phyloP scores from a whole-genome alignment of 2,797 vertebrate species.

The Ctenosaura bakeri region DNA sequence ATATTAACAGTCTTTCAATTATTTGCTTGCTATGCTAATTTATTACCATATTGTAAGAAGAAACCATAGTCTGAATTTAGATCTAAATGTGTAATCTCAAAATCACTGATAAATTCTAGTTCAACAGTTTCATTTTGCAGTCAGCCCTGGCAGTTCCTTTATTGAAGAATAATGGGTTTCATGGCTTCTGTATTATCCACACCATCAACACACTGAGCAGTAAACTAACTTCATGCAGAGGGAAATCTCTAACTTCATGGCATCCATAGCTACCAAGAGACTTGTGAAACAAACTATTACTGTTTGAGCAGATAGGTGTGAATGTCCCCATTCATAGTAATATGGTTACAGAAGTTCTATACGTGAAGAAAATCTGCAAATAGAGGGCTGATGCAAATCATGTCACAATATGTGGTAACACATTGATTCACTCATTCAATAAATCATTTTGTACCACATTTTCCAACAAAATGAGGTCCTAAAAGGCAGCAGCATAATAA shows the following conservation, averaged over 20 bases:
- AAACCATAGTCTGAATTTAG: background rate
- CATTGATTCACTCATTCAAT: background rate
- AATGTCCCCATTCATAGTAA: background rate
- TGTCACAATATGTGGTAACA: background rate
- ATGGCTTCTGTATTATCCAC: background rate
- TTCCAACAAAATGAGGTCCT: background rate
- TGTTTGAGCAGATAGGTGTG: background rate
- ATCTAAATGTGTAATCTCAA: background rate
- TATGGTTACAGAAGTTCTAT: background rate
- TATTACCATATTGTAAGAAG: background rate
- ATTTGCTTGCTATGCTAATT: background rate
- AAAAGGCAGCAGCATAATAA: background rate
- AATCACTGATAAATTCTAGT: background rate
- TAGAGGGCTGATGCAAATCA: background rate
- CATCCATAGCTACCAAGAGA: too few relatives aligned
- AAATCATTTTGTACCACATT: background rate
- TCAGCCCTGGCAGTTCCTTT: background rate
- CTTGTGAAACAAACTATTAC: background rate
- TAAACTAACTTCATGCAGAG: background rate
- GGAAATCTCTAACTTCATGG: background rate
- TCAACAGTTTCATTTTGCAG: background rate
- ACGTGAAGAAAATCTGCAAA: background rate
- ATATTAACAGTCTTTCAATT: background rate
- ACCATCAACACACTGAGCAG: background rate
- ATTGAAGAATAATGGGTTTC: background rate